Evolutionary conservation across 1,140 invertebrate genomes (phyloP), one percentile per base, ranked within the genome.

Genomic region (Nasonia vitripennis): DNA sequence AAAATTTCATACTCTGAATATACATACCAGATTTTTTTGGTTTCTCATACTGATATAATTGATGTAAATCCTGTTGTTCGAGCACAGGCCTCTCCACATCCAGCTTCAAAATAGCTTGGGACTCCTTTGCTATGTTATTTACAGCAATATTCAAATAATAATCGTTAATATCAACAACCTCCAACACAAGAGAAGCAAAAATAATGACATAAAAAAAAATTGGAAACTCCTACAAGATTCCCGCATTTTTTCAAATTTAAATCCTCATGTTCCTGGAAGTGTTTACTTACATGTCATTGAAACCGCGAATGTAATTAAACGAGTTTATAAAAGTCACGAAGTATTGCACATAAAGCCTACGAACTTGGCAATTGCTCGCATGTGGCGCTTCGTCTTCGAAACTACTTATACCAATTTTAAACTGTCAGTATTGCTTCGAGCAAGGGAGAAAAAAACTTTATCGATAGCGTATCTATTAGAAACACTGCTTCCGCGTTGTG

Each of bases 1-100:
- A 20, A n/a, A 62, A 62, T 62, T 20, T n/a, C 55, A n/a, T 6
- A 12, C 75, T 34, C 45, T 34, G 62, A 45, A 83, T 74, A 80
- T 79, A 94, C 94, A 94, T 91, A 96, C 95, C 87, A 86, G 93
- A 93, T 89, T 91, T 93, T 82, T 94, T 92, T 2, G 94, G 94
- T 85, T 94, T 93, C 83, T 95, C 93, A 89, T 96, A 96, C 67
- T 94, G 92, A 71, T 94, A 95, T 89, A 95, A 94, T 86, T 94
- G 91, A 87, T 95, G 90, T 6, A 94, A 92, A 82, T 95, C 94
- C 87, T 95, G 95, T 83, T 95, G 94, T 87, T 95, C 96, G 3
- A 95, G 90, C 6, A 86, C 55, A 70, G 95, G 94, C 34, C 95
- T 90, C 67, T 92, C 89, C 27, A 93, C 87, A 67, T 89, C 88